Evolutionary conservation across 30 jellyfish, hydroid and myxozoan species (phyloP).

Genomic region (Haliclystus octoradiatus): DNA sequence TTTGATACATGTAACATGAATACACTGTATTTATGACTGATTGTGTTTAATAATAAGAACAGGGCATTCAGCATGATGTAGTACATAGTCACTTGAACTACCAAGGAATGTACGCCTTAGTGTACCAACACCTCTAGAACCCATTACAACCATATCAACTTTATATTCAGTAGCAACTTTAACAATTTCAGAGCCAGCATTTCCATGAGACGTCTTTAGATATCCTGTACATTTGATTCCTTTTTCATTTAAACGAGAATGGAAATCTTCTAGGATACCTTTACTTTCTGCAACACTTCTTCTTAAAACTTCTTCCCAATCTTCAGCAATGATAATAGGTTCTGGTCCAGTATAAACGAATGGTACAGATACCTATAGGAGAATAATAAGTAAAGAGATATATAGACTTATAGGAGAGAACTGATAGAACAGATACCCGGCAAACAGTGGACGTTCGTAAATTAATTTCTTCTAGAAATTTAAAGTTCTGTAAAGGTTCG

Average conservation of each 20-base stretch:
- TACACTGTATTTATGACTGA: constrained; percentile 6
- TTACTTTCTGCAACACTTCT: constrained; percentile 54
- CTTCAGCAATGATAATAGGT: constrained; percentile 47
- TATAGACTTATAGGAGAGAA: too few relatives aligned
- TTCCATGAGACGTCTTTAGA: constrained; percentile 47
- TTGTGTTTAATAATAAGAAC: constrained; percentile 55
- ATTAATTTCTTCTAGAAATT: too few relatives aligned
- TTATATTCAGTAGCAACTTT: constrained; percentile 43
- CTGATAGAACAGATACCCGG: too few relatives aligned
- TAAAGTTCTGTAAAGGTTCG: too few relatives aligned
- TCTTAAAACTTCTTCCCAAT: constrained; percentile 33
- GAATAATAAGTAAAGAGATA: background rate
- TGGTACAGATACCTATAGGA: background rate
- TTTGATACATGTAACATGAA: too few relatives aligned
- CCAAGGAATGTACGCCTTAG: constrained; percentile 70
- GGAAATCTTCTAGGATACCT: constrained; percentile 35
- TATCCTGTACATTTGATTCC: constrained; percentile 43
- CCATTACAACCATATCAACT: constrained; percentile 58
- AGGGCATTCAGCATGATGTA: constrained; percentile 74
- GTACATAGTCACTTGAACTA: constrained; percentile 81
- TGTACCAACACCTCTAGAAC: constrained; percentile 85
- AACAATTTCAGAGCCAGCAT: constrained; percentile 69
- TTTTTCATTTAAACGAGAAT: constrained; percentile 41
- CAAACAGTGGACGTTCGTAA: too few relatives aligned
- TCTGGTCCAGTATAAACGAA: constrained; percentile 45